Percentiles rank a stretch among this genome's conserved stretches.
phyloP scores from a whole-genome alignment of 2,888 invertebrate genomes.

The Homarus gammarus region DNA sequence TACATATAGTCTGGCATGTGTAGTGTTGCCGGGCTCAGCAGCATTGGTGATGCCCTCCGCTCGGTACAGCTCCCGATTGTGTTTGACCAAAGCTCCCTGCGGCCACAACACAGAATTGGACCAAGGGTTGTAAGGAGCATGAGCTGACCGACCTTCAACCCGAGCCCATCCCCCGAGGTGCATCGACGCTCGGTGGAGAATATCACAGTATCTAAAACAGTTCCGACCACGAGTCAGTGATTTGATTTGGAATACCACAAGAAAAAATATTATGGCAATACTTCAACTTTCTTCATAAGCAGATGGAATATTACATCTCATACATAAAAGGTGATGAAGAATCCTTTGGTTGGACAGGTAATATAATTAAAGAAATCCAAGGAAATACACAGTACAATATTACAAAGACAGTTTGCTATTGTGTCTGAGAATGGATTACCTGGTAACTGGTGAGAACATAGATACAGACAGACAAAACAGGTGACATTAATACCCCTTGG shows the following conservation, averaged over 20 bases:
- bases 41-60: slow-evolving; percentile 90
- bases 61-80: slow-evolving; percentile 86
- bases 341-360: too few relatives aligned
- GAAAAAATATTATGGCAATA: too few relatives aligned
- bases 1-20: slow-evolving; percentile 92
- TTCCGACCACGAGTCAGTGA: not conserved
- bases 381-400: too few relatives aligned
- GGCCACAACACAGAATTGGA: slow-evolving; percentile 86
- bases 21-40: slow-evolving; percentile 90
- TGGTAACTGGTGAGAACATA: too few relatives aligned
- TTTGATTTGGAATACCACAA: not conserved
- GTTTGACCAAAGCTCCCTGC: slow-evolving; percentile 87
- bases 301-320: too few relatives aligned
- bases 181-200: slow-evolving; percentile 91
- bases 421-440: too few relatives aligned
- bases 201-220: slow-evolving; percentile 86
- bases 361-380: too few relatives aligned
- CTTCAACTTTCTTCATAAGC: too few relatives aligned
- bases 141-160: slow-evolving; percentile 83
- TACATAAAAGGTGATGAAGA: too few relatives aligned
- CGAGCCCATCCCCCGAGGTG: slow-evolving; percentile 91
- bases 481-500: too few relatives aligned
- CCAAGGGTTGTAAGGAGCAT: slow-evolving; percentile 82
- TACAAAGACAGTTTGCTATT: too few relatives aligned
- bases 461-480: too few relatives aligned